Conservation (phyloP, 2,797 vertebrate species). For the Scyliorhinus canicula region DNA sequence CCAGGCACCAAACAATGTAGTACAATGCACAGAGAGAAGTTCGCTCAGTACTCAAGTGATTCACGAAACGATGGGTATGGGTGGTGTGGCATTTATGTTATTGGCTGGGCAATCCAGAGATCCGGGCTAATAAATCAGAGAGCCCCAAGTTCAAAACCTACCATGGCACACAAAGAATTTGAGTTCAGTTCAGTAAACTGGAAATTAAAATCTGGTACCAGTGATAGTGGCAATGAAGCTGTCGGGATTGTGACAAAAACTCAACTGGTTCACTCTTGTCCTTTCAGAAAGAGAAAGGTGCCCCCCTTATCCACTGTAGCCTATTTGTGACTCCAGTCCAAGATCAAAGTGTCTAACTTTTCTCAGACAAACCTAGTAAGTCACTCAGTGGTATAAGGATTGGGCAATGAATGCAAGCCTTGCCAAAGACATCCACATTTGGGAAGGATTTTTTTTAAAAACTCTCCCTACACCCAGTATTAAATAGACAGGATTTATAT, state of each 20-base stretch:
- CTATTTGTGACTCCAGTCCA: background rate
- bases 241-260: background rate
- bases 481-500: background rate
- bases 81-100: background rate
- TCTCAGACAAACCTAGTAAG: background rate
- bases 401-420: background rate
- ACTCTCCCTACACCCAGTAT: constrained; percentile 7
- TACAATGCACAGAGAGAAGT: background rate
- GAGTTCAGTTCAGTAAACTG: background rate
- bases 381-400: background rate
- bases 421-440: background rate
- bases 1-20: background rate
- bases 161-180: background rate
- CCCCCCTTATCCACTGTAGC: too few species aligned
- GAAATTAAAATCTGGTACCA: background rate
- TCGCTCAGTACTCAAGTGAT: background rate
- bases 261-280: background rate
- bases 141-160: background rate
- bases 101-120: background rate
- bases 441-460: background rate
- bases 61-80: background rate
- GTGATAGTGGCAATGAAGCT: background rate
- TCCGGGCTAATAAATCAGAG: background rate
- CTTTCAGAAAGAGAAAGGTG: background rate
- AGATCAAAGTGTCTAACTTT: background rate